phyloP scores from a whole-genome alignment of 2,797 vertebrate species.

The Rhabdomys pumilio region DNA sequence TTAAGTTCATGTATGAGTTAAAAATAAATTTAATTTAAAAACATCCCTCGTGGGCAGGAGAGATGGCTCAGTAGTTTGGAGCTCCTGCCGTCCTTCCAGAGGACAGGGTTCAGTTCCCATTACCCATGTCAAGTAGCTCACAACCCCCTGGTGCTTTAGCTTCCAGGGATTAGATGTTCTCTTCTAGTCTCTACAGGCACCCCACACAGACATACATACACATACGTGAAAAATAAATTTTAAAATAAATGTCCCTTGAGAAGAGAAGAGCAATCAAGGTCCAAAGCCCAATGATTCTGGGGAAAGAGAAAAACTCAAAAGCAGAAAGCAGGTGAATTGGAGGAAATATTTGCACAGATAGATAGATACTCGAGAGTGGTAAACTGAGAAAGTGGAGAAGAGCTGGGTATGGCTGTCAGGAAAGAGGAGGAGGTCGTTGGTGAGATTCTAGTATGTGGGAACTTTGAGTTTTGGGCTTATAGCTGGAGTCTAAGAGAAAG shows the following conservation, averaged over 20 bases:
- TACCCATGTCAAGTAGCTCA: neutral
- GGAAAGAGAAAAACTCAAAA: neutral
- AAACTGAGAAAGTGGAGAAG: neutral
- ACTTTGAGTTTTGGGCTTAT: neutral
- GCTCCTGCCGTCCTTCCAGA: neutral
- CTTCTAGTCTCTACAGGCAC: neutral
- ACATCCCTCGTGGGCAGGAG: neutral
- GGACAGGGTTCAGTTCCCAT: neutral
- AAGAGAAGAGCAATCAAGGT: neutral
- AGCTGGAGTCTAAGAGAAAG: neutral
- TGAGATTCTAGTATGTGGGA: neutral
- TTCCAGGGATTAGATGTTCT: neutral
- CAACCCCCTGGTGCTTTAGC: too few relatives aligned
- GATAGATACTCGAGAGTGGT: neutral
- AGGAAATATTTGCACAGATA: constrained; percentile 33
- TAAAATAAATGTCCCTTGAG: neutral
- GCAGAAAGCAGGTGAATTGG: neutral
- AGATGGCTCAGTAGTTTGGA: neutral
- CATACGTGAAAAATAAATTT: neutral
- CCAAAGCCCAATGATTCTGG: neutral
- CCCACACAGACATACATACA: neutral
- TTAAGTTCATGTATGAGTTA: neutral
- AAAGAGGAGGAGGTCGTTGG: neutral
- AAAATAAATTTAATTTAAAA: neutral
- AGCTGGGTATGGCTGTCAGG: constrained; percentile 23